Conservation (phyloP, 2,888 invertebrate genomes). For the Eustalomyia histrio region DNA sequence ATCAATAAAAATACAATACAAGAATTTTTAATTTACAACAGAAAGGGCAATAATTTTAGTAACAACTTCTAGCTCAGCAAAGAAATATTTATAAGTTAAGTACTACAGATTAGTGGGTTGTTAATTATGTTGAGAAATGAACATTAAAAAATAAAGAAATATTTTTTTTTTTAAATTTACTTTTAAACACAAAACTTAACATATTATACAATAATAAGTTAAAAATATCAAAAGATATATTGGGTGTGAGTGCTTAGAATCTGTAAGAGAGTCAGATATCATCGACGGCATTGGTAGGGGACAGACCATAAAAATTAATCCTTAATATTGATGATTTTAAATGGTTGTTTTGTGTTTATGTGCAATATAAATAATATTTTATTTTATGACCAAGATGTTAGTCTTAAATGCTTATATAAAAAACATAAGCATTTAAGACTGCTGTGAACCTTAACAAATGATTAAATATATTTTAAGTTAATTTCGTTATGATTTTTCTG, state of each 20-base stretch:
- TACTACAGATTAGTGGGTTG: constrained; percentile 31
- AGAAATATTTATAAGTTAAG: constrained; percentile 17
- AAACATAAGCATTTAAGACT: too few relatives aligned
- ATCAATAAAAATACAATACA: constrained; percentile 44
- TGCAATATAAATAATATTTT: background rate
- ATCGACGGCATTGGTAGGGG: background rate
- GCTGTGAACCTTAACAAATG: background rate
- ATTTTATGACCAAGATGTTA: constrained; percentile 5
- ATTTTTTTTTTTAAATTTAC: constrained; percentile 24
- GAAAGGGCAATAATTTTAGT: constrained; percentile 1
- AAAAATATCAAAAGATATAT: background rate
- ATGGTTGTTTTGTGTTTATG: background rate
- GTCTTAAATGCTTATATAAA: too few relatives aligned
- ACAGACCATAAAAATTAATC: constrained; percentile 1
- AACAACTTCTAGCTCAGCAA: background rate
- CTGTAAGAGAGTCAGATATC: background rate
- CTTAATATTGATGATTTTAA: constrained; percentile 3
- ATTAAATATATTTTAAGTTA: background rate
- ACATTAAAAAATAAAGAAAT: constrained; percentile 8
- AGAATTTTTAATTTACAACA: constrained; percentile 36
- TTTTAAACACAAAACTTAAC: background rate
- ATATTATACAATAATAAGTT: background rate
- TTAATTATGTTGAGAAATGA: constrained; percentile 28
- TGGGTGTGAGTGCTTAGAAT: background rate
- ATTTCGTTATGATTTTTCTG: background rate